These are phyloP conservation scores for Hyperoplus immaculatus DNA, from an alignment of 2,797 vertebrate species.

Conservation along the genomic window DNA sequence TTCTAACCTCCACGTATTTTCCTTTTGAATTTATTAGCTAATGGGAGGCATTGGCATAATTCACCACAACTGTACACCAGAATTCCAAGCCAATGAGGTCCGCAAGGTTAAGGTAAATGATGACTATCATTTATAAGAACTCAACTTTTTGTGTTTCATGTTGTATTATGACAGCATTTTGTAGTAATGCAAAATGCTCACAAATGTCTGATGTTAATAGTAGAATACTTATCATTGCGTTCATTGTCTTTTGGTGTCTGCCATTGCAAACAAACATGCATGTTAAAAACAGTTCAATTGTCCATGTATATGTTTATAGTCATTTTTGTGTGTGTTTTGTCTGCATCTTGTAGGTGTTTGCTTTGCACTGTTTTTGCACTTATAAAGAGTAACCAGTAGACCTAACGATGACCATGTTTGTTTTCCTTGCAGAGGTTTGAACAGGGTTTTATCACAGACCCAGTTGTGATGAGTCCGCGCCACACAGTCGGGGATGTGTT, in stretches of 20 bases:
- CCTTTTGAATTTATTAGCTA: slow-evolving; percentile 76
- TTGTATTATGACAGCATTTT: neutral
- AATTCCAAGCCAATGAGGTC: slow-evolving; percentile 95
- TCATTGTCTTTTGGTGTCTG: neutral
- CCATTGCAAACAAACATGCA: no score
- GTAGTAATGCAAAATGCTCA: neutral
- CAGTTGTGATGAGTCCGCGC: slow-evolving; percentile 91
- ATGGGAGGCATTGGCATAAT: slow-evolving; percentile 97
- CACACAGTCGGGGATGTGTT: slow-evolving; percentile 92
- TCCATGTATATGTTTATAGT: neutral
- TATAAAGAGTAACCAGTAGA: fast-evolving
- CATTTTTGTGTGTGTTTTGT: neutral
- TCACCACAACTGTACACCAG: slow-evolving; percentile 96
- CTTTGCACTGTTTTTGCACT: slow-evolving; percentile 11
- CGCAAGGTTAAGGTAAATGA: slow-evolving; percentile 92
- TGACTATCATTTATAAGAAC: neutral
- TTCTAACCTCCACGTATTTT: neutral
- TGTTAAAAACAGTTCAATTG: no score
- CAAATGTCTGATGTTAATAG: no score
- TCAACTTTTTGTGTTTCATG: neutral
- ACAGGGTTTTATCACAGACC: slow-evolving; percentile 96
- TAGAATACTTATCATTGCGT: neutral
- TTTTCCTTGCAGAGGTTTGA: slow-evolving; percentile 89
- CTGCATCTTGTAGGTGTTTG: slow-evolving; percentile 24
- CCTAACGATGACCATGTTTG: neutral